Base-by-base conservation (phyloP, 2,113 vertebrate species). In the Corythornis madagascariensis region DNA sequence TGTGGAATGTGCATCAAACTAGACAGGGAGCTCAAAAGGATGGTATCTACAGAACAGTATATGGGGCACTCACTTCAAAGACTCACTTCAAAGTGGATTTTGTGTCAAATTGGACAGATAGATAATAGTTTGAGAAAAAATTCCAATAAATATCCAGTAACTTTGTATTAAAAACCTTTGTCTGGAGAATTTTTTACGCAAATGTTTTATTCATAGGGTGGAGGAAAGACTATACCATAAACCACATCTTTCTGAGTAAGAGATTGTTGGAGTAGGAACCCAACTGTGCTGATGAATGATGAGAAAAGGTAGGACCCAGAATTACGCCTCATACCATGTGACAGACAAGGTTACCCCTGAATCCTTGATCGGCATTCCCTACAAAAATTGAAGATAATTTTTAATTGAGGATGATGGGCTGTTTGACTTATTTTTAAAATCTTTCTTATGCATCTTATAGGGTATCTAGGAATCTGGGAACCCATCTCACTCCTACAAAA, bases 131-230 rank as follows among this genome's bases (percentile, higher is more conserved):
- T 31, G 6, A 76, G 25, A 56, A 67, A 18, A 15, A 25, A 17
- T 2, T 1, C 10, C 10, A 81, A 3, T 22, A 66, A 74, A 52
- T 83, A 63, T 25, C 38, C 31, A 78, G 19, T 33, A 82, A 74
- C 3, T 42, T 81, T 5, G 1, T 63, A 29, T 70, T 63, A 15
- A 4, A 81, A 71, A 11, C 1, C 45, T 35, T 71, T 57, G 86
- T 21, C 11, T 42, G 6, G 1, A 2, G 3, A 45, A 16, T 7
- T 69, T 60, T 65, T 67, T 26, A 16, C 28, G 24, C 50, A 18
- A 0, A 0, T 5, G 24, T 35, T 67, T 69, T 29, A 64, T 47
- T 60, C 40, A 38, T 12, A 38, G 4, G 19, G 1, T 31, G 17
- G 18, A 35, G 11, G 4, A 4, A 70, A 10, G 13, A 43, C 6